Base-by-base conservation (phyloP, 1,140 invertebrate genomes). In the Caenorhabditis latens region DNA sequence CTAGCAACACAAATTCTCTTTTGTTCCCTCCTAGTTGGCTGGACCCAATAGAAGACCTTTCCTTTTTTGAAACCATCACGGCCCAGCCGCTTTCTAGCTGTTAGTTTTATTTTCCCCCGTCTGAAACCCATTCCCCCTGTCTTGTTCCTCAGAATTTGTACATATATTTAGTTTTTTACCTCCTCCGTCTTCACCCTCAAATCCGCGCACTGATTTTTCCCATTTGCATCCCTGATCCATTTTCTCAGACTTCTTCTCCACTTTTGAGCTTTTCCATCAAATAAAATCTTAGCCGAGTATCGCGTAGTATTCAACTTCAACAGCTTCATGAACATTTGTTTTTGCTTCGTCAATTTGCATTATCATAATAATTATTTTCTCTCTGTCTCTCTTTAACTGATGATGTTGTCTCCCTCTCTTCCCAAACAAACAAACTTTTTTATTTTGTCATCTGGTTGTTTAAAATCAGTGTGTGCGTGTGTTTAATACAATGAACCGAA, bases 61-160 rank as follows among this genome's bases (percentile, higher is more conserved):
- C 50, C 46, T 40, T 24, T 50, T 61, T 85, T 67, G 9, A 53
- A 46, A 85, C 71, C 71, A 79, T 79, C 71, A 79, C 71, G 71
- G 71, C 50, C 67, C 58, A 75, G 63, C 67, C 67, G 84, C 67
- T 65, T 84, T 65, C 61, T 84, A 85, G 84, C 16, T 57, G 1
- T 57, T 85, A 48, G 21, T 61, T 61, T n/a, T 32, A 7, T 65
- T 16, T 24, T 65, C 21, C 4, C 67, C 40, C 40, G 42, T 2
- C 48, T 8, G 48, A 79, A 63, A 53, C 50, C 63, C 63, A 65
- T 79, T 46, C 71, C 71, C 71, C 24, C 43, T n/a, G 7, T 13
- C n/a, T 42, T 42, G 32, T 8, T 19, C n/a, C 14, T 19, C 50
- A 21, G n/a, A 57, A 42, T 32, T 16, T 61, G 57, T 63, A 63